Base-by-base conservation (phyloP, 1,140 invertebrate species). In the Drosophila insularis region DNA sequence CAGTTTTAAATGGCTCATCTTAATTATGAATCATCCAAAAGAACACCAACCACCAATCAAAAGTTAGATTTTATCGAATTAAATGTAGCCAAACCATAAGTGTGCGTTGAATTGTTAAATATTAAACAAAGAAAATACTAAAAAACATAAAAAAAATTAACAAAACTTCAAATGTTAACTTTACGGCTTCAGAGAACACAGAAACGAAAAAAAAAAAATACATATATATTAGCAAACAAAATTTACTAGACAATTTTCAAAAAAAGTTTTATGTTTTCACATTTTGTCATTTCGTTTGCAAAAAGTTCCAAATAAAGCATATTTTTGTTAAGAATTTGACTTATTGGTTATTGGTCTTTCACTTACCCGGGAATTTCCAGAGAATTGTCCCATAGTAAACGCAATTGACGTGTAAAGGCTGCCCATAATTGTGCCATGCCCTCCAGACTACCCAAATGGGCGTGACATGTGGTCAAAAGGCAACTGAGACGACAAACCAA, bases 341-440 rank as follows among this genome's bases (percentile, higher is more conserved):
- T 8, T 17, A 31, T 32, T 39, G 43, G 43, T 35, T 46, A 31
- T 32, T 39, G 43, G 43, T 35, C 40, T 27, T 64, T 23, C 21
- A 96, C 96, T 96, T 92, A 98, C 97, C 97, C 98, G 13, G 96
- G 95, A 72, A 99, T 95, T 11, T 94, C 79, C 64, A 96, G 94
- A 37, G 93, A 94, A 78, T 96, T 96, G 73, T 99, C 97, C 97
- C 97, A 98, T 31, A 98, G 93, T 85, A 96, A 97, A 63, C 97
- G 94, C 75, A 99, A 94, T 91, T 99, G 98, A 72, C 97, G 94
- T 0, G 96, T 94, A 89, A 99, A 96, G 87, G 98, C 97, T 81
- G 97, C 96, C 97, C 98, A 99, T 0, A 99, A 86, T 86, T 99
- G 97, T 1, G 97, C 96, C 31, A 98, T 93, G 65, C 97, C 96